Evolutionary conservation across 2,113 vertebrate genomes (phyloP).

Genomic region (Bathybates hornii): DNA sequence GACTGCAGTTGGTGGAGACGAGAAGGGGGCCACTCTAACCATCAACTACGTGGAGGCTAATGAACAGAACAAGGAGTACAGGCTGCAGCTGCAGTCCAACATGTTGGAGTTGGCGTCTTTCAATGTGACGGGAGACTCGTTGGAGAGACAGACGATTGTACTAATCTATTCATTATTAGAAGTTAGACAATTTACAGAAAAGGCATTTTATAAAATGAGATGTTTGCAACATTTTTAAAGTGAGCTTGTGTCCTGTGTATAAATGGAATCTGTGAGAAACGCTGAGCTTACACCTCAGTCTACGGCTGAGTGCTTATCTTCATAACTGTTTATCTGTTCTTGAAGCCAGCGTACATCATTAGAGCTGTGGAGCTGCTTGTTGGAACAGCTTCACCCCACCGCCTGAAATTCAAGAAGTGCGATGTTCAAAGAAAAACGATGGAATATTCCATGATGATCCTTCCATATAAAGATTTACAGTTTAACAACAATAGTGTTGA

Average conservation of each 20-base stretch:
- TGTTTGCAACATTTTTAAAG: not conserved
- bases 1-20: not conserved
- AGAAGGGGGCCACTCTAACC: not conserved
- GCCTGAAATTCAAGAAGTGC: not conserved
- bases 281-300: not conserved
- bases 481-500: not conserved
- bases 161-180: not conserved
- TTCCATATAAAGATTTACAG: not conserved
- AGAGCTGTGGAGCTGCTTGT: not conserved
- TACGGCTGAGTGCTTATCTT: not conserved
- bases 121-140: not conserved
- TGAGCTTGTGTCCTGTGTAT: not conserved
- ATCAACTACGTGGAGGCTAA: not conserved
- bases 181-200: not conserved
- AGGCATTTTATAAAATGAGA: not conserved
- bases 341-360: not conserved
- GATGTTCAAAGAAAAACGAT: not conserved
- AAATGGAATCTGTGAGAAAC: not conserved
- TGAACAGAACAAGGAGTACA: not conserved
- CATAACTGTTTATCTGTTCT: not conserved
- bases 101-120: not conserved
- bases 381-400: not conserved
- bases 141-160: not conserved
- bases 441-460: not conserved
- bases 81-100: not conserved